Evolutionary conservation across 2,113 vertebrate species (phyloP).

Genomic region (Micromys minutus): DNA sequence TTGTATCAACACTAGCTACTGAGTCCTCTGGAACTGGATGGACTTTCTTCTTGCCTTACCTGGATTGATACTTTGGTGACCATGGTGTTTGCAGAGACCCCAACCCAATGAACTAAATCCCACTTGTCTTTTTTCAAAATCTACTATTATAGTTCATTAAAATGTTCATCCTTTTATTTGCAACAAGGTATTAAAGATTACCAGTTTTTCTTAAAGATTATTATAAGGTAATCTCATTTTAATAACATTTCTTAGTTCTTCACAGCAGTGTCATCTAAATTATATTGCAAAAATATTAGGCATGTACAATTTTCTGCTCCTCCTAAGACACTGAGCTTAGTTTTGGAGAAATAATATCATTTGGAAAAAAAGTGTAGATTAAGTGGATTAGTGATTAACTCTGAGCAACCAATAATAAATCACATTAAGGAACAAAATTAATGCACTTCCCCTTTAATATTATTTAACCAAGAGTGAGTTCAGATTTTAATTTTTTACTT

Average conservation of each 20-base stretch:
- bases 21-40: background rate
- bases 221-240: background rate
- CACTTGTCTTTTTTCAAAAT: background rate
- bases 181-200: background rate
- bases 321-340: background rate
- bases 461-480: background rate
- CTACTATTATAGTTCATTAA: background rate
- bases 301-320: background rate
- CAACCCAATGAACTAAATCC: background rate
- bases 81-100: background rate
- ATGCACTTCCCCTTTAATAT: background rate
- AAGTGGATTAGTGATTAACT: background rate
- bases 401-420: background rate
- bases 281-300: background rate
- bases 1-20: background rate
- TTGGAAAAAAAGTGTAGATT: background rate
- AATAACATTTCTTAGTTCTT: conserved; percentile 2
- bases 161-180: background rate
- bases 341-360: conserved; percentile 24
- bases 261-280: background rate
- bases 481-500: background rate
- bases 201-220: background rate
- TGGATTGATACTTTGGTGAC: background rate
- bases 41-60: background rate
- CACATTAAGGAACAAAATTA: background rate